Percentiles rank a stretch among this genome's conserved stretches.
Conservation (phyloP, 1,140 invertebrate genomes). For the Rhizoglyphus robini region DNA sequence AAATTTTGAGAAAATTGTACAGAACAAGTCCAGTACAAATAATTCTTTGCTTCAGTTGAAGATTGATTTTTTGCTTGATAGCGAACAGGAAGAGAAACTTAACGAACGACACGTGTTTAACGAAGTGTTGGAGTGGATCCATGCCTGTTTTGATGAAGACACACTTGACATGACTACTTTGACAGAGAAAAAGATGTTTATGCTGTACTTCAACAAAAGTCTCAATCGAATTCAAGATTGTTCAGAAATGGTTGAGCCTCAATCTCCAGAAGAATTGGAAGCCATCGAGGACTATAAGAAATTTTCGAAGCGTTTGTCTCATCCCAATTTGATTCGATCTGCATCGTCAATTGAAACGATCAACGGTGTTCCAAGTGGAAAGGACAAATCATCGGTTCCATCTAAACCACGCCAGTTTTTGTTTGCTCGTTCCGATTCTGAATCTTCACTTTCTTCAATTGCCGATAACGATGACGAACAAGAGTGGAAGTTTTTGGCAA, state of each 20-base stretch:
- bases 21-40: slow-evolving; percentile 39
- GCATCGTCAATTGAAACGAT: not conserved
- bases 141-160: slow-evolving; percentile 39
- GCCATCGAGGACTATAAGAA: slow-evolving; percentile 68
- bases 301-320: slow-evolving; percentile 31
- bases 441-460: slow-evolving; percentile 32
- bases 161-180: slow-evolving; percentile 38
- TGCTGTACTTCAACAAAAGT: slow-evolving; percentile 58
- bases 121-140: slow-evolving; percentile 53
- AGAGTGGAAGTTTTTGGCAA: slow-evolving; percentile 51
- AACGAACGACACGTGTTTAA: slow-evolving; percentile 40
- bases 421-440: slow-evolving; percentile 44
- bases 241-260: slow-evolving; percentile 48
- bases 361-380: not conserved
- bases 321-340: slow-evolving; percentile 14
- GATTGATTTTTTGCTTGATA: slow-evolving; percentile 49
- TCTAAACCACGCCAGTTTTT: slow-evolving; percentile 47
- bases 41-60: slow-evolving; percentile 47
- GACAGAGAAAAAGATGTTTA: slow-evolving; percentile 48
- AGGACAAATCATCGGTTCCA: slow-evolving; percentile 36
- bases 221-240: slow-evolving; percentile 61
- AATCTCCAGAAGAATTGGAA: slow-evolving; percentile 52
- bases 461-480: slow-evolving; percentile 42
- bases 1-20: slow-evolving; percentile 47
- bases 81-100: slow-evolving; percentile 46